phyloP scores from a whole-genome alignment of 2,888 invertebrate species.

The Xestia c-nigrum region DNA sequence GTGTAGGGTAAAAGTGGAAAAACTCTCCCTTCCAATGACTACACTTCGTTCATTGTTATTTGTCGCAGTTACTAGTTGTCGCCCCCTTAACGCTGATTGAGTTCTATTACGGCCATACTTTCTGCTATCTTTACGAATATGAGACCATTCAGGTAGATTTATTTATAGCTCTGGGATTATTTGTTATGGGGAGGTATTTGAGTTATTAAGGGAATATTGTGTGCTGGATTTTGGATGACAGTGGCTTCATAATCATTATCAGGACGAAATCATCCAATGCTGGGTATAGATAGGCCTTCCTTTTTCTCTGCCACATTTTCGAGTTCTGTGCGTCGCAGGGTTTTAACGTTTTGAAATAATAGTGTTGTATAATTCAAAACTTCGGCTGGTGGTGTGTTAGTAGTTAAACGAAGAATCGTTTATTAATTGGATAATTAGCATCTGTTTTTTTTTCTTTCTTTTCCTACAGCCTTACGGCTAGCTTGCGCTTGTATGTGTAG shows the following conservation, averaged over 20 bases:
- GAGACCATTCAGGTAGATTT: constrained; percentile 45
- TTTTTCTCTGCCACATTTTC: no score
- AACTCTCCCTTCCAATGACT: constrained; percentile 55
- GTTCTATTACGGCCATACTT: constrained; percentile 39
- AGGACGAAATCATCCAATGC: no score
- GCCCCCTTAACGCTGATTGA: constrained; percentile 51
- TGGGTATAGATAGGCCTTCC: no score
- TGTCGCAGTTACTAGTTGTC: constrained; percentile 54
- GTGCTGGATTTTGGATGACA: not conserved
- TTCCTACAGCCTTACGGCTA: no score
- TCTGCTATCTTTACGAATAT: constrained; percentile 42
- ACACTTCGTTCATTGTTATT: constrained; percentile 57
- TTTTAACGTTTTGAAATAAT: no score
- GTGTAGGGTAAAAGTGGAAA: constrained; percentile 54
- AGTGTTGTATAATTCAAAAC: not conserved
- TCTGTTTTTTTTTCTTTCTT: not conserved
- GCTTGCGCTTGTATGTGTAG: no score
- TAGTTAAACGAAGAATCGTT: not conserved
- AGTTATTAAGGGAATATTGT: not conserved
- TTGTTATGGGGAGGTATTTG: not conserved
- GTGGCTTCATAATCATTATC: no score
- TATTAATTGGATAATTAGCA: not conserved
- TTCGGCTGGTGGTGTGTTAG: not conserved
- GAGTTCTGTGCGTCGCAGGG: no score
- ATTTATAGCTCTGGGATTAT: constrained; percentile 22